Base-by-base conservation (phyloP, 2,888 invertebrate species). In the Campoplex nolae region DNA sequence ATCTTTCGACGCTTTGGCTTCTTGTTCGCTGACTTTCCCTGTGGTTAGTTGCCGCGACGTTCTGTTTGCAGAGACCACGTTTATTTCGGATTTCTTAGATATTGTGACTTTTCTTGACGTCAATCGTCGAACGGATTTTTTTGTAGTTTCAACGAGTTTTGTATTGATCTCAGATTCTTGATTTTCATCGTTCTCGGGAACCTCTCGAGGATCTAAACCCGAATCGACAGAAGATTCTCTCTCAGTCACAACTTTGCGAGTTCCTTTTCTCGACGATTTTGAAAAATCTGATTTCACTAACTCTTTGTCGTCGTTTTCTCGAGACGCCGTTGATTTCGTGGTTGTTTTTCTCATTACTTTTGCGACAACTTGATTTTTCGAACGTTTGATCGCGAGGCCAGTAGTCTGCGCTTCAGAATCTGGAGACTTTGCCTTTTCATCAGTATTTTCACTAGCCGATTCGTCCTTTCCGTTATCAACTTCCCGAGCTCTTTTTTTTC, bases 311-410 rank as follows among this genome's bases (percentile, higher is more conserved):
- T 62, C 45, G n/a, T 68, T 32, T 13, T 11, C 28, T 11, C 23
- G n/a, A 7, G 51, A n/a, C 2, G 79, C 62, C 7, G 45, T 23
- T 0, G 82, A 45, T 82, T 81, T 75, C 8, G 23, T 56, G 13
- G 9, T 28, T 45, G 9, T 28, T 45, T 48, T 13, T 77, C 75
- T 84, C 68, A 58, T 70, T 3, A 38, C 11, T 74, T 70, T 71
- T 45, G 56, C 58, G 54, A 38, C 45, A 28, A 45, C n/a, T 32
- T 13, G 58, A 51, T 38, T 38, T 23, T 76, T 71, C 13, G 51
- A 13, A 2, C 67, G 67, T n/a, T 35, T n/a, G 11, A 38, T 67
- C 38, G 28, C 58, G 4, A 32, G 32, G 4, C 11, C 2, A 62
- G 28, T 13, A 13, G 8, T 1, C 13, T 11, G 58, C 3, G 3